phyloP scores from a whole-genome alignment of 2,888 invertebrate genomes.

The Agrochola lota region DNA sequence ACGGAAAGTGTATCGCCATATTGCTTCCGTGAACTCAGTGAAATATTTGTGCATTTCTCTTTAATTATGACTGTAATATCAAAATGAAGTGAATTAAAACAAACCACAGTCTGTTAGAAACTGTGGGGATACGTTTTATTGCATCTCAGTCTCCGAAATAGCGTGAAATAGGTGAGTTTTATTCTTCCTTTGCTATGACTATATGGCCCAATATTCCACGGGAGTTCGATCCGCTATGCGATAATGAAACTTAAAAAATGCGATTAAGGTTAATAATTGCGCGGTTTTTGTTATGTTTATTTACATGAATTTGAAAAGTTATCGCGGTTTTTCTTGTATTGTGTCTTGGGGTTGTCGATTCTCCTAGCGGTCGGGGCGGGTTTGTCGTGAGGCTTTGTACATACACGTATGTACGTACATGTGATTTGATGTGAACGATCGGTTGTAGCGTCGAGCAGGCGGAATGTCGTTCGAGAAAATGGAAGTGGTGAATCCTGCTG shows the following conservation, averaged over 20 bases:
- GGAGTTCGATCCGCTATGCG: conserved; percentile 91
- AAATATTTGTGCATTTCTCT: conserved; percentile 89
- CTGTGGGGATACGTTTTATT: conserved; percentile 79
- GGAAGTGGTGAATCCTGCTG: conserved; percentile 92
- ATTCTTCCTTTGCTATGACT: conserved; percentile 89
- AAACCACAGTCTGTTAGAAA: conserved; percentile 79
- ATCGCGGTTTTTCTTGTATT: conserved; percentile 88
- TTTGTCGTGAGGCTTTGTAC: conserved; percentile 84
- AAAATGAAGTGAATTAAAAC: conserved; percentile 87
- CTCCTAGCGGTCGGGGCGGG: conserved; percentile 83
- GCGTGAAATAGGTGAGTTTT: conserved; percentile 88
- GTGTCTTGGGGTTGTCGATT: conserved; percentile 78
- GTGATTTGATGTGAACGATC: conserved; percentile 87
- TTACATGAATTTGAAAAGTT: conserved; percentile 91
- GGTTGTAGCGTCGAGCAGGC: conserved; percentile 84
- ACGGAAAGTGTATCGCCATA: conserved; percentile 90
- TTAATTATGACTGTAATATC: conserved; percentile 88
- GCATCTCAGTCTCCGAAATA: conserved; percentile 77
- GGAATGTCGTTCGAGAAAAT: conserved; percentile 90
- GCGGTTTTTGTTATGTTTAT: conserved; percentile 91
- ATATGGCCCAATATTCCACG: conserved; percentile 91
- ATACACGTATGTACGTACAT: conserved; percentile 89
- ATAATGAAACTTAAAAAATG: conserved; percentile 91
- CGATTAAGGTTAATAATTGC: conserved; percentile 91
- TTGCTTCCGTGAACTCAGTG: conserved; percentile 90